Conservation (phyloP, 2,888 invertebrate genomes). For the Proisotoma minuta region DNA sequence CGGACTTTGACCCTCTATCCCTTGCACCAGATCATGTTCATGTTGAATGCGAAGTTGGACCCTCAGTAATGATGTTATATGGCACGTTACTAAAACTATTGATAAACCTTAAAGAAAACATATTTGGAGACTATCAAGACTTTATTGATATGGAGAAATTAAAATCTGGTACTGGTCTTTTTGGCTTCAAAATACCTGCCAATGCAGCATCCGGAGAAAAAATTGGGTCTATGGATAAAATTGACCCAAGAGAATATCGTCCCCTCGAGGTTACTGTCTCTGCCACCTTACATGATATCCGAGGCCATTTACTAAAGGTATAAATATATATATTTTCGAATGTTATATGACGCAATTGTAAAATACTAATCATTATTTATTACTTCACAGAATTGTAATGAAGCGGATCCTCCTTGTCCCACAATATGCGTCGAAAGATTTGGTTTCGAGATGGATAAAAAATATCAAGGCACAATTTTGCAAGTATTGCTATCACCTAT, state of each 20-base stretch:
- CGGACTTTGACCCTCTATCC: constrained; percentile 75
- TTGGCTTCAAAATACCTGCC: constrained; percentile 25
- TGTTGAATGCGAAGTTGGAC: constrained; percentile 89
- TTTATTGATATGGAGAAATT: constrained; percentile 84
- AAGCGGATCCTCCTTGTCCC: constrained; percentile 86
- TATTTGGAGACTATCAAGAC: constrained; percentile 92
- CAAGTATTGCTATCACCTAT: constrained; percentile 86
- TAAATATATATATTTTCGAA: constrained; percentile 32
- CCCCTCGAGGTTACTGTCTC: constrained; percentile 88
- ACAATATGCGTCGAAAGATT: constrained; percentile 81
- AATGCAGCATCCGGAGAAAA: constrained; percentile 13
- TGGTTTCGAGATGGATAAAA: constrained; percentile 96
- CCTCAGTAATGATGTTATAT: constrained; percentile 83
- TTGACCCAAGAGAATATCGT: constrained; percentile 82
- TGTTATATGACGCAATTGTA: constrained; percentile 22
- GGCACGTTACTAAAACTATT: constrained; percentile 87
- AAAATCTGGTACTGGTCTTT: constrained; percentile 29
- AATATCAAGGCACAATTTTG: constrained; percentile 82
- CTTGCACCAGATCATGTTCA: constrained; percentile 83
- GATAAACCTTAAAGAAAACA: constrained; percentile 88
- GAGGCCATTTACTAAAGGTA: constrained; percentile 83
- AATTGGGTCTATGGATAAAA: constrained; percentile 49
- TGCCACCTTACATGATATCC: constrained; percentile 89
- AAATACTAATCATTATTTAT: neutral
- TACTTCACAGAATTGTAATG: constrained; percentile 68